Base-by-base conservation (phyloP, 1,140 invertebrate species). In the Mylabris phalerata region DNA sequence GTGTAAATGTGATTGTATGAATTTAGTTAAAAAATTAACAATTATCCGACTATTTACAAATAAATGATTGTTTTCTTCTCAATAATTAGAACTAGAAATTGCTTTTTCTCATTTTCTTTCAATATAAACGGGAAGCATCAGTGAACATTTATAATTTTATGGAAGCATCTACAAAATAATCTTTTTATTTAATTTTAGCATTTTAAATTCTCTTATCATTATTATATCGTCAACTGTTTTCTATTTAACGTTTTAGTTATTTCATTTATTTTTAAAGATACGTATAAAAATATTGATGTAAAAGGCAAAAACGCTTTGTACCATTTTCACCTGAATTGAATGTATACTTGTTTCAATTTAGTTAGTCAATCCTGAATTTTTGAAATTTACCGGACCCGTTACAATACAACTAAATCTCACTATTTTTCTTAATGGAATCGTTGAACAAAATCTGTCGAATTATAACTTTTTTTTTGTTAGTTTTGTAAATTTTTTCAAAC, bases 251-350 rank as follows among this genome's bases (percentile, higher is more conserved):
- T 7, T 32, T 32, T 32, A 32, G 32, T 7, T 32, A 32, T 55
- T 50, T 50, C 49, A 32, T 52, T 48, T 45, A 44, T 59, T 40
- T 67, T 64, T 66, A 66, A 69, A 71, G 52, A 61, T 62, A 68
- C 61, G 59, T 71, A 71, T 63, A 71, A 71, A 71, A 70, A 67
- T 69, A 68, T 69, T 65, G 57, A 66, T 58, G 54, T 62, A 59
- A 67, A 32, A 70, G 68, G 70, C 70, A 70, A 70, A 71, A 72
- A 66, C 66, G 68, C 56, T 68, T 72, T 72, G 70, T 72, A 72
- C 70, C 67, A 69, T 70, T 72, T 66, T 69, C 51, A 71, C 68
- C 69, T 68, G 70, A 56, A 65, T 67, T 63, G 52, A 63, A 66
- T 67, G 54, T 67, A 65, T 66, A 68, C 64, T 60, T 62, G 50